Evolutionary conservation across 2,797 vertebrate species (phyloP).

Genomic region (Cuculus canorus): DNA sequence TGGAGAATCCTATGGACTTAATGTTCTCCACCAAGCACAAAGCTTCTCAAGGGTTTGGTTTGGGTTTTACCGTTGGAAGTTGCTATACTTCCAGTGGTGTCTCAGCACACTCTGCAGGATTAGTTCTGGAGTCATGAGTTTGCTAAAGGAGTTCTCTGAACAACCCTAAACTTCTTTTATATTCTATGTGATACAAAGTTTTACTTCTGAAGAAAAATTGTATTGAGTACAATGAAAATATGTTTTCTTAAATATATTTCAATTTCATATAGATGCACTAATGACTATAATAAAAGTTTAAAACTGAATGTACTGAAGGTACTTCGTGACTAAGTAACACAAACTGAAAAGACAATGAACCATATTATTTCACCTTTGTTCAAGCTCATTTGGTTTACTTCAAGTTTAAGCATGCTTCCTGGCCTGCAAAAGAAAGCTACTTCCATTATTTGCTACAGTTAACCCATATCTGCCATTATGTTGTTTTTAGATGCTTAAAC

Average conservation of each 20-base stretch:
- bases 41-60: not conserved
- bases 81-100: too few species aligned
- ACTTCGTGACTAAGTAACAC: not conserved
- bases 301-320: not conserved
- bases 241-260: not conserved
- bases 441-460: not conserved
- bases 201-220: not conserved
- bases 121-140: not conserved
- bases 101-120: too few species aligned
- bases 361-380: not conserved
- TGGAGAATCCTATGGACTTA: not conserved
- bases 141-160: not conserved
- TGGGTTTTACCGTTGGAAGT: not conserved
- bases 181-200: not conserved
- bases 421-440: not conserved
- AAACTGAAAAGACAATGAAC: not conserved
- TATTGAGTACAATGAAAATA: fast-evolving
- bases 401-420: not conserved
- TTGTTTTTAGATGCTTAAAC: not conserved
- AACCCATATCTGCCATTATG: not conserved
- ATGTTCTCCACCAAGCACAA: fast-evolving
- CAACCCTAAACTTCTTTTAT: not conserved
- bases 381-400: not conserved
- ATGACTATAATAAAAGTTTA: not conserved
- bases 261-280: not conserved